phyloP scores from a whole-genome alignment of 1,140 invertebrate genomes.

The Euura saliciscinereae region DNA sequence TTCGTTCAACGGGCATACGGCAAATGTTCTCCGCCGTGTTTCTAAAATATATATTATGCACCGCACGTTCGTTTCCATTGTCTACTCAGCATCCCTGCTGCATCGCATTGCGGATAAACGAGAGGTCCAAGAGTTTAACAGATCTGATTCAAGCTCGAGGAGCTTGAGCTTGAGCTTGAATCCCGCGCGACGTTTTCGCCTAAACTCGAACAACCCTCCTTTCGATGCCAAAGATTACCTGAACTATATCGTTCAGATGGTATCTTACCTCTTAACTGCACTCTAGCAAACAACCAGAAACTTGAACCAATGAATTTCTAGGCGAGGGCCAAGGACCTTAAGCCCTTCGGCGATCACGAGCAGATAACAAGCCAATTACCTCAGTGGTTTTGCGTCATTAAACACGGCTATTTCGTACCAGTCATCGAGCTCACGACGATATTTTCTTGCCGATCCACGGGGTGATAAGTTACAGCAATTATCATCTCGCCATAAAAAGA shows the following conservation, averaged over 20 bases:
- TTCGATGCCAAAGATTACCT: no score
- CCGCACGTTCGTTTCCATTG: neutral
- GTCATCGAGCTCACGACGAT: neutral
- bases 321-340: neutral
- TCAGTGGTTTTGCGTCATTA: conserved; percentile 9
- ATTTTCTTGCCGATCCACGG: neutral
- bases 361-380: conserved; percentile 10
- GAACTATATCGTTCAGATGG: no score
- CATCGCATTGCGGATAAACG: no score
- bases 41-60: conserved; percentile 3
- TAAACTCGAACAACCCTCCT: no score
- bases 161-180: no score
- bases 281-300: no score
- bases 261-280: no score
- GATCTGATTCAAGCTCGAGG: no score
- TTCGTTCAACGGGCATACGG: neutral
- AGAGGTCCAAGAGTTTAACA: no score
- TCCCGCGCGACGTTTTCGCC: no score
- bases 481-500: no score
- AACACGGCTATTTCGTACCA: neutral
- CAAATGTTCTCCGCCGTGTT: neutral
- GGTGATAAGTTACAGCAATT: no score
- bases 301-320: neutral
- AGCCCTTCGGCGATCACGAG: conserved; percentile 8
- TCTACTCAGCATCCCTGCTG: neutral